A percentile compares a stretch with the other conserved stretches of the same genome.
These are phyloP conservation scores for Trachymyrmex septentrionalis DNA, from an alignment of 1,140 invertebrate genomes.

Conservation along the genomic window DNA sequence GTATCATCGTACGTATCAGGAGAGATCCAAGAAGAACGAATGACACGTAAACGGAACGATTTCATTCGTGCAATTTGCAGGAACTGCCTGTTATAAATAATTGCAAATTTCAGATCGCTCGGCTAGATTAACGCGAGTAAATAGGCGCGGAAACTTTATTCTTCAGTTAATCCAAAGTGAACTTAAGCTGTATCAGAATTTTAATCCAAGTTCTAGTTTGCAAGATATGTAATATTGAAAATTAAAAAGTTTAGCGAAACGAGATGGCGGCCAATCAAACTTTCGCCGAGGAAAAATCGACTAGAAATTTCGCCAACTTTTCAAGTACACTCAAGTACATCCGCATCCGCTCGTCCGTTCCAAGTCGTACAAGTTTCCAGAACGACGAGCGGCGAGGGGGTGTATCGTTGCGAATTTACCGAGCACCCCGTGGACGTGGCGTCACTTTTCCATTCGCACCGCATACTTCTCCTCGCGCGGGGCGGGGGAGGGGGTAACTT, in stretches of 20 bases:
- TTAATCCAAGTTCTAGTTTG: constrained; percentile 34
- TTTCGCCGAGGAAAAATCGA: constrained; percentile 55
- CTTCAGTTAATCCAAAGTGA: neutral
- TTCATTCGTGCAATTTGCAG: neutral
- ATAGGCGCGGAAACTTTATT: constrained; percentile 1
- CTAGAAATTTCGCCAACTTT: constrained; percentile 62
- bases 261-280: constrained; percentile 57
- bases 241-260: constrained; percentile 54
- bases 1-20: too few species aligned
- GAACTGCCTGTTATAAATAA: neutral
- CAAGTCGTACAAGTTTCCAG: constrained; percentile 48
- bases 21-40: neutral
- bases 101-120: neutral
- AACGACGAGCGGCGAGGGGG: constrained; percentile 25
- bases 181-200: constrained; percentile 26
- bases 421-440: constrained; percentile 36
- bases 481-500: constrained; percentile 49
- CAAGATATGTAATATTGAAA: constrained; percentile 59
- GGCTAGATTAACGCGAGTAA: neutral
- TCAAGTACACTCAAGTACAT: constrained; percentile 42
- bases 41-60: neutral
- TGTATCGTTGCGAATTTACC: constrained; percentile 59
- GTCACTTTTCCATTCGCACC: constrained; percentile 41
- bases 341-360: constrained; percentile 2
- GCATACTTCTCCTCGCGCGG: neutral